These are phyloP conservation scores for Phalacrocorax brasilianus DNA, from an alignment of 2,113 vertebrate genomes.

Conservation along the genomic window DNA sequence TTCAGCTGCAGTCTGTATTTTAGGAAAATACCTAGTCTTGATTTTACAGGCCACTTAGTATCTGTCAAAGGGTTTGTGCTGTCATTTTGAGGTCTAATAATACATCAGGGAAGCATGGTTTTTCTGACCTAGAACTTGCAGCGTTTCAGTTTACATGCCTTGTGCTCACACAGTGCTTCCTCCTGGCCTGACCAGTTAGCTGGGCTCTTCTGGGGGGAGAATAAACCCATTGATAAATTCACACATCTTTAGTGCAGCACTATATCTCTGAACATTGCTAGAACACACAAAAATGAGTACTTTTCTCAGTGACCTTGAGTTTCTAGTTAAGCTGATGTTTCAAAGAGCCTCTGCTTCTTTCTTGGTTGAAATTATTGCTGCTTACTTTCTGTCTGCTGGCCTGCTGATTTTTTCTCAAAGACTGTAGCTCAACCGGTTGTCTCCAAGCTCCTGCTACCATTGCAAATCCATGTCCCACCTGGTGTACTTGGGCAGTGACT, in stretches of 20 bases:
- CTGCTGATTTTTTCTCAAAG: background rate
- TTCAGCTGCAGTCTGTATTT: background rate
- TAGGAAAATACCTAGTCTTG: background rate
- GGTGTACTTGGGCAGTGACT: background rate
- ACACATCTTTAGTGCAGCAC: background rate
- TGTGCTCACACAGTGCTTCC: background rate
- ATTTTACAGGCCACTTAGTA: background rate
- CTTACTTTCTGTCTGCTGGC: background rate
- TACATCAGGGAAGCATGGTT: background rate
- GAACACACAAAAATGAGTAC: background rate
- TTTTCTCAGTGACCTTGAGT: background rate
- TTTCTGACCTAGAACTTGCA: background rate
- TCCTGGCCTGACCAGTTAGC: background rate
- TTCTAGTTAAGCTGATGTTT: background rate
- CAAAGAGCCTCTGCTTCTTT: background rate
- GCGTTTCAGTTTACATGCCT: accelerated
- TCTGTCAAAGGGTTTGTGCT: background rate
- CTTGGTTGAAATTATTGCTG: background rate
- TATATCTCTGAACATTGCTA: accelerated
- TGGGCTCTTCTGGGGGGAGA: background rate
- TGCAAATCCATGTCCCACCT: background rate
- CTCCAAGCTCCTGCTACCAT: background rate
- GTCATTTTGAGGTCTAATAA: background rate
- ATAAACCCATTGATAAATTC: background rate
- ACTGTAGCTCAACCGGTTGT: background rate